Evolutionary conservation across 2,797 vertebrate species (phyloP).

Genomic region (Esox masquinongy): DNA sequence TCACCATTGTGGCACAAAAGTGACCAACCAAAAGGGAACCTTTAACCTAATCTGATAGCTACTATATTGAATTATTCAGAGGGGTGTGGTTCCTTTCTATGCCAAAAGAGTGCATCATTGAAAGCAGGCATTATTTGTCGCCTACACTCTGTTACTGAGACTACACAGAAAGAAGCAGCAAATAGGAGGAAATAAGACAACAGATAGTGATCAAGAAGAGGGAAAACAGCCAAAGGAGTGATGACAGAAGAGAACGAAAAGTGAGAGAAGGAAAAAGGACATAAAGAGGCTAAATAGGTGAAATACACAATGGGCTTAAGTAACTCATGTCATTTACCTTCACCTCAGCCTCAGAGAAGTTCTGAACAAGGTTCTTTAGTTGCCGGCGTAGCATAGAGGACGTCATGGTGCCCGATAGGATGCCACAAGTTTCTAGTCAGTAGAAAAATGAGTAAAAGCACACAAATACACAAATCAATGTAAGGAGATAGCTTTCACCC

Average conservation of each 20-base stretch:
- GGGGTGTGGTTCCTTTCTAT: too few relatives aligned
- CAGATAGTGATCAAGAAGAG: not conserved
- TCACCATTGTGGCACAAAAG: too few relatives aligned
- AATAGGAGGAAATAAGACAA: too few relatives aligned
- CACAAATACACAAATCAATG: not conserved
- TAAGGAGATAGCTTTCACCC: not conserved
- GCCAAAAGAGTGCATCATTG: too few relatives aligned
- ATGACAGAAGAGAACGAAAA: not conserved
- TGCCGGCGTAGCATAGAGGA: constrained; percentile 95
- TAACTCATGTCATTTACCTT: constrained; percentile 76
- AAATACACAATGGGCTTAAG: not conserved
- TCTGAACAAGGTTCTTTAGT: constrained; percentile 99
- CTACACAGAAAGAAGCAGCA: too few relatives aligned
- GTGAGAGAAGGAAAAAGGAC: not conserved
- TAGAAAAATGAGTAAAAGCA: constrained; percentile 9
- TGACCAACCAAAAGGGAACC: too few relatives aligned
- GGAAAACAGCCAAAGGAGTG: not conserved
- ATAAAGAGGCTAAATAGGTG: not conserved
- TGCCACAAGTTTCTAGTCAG: constrained; percentile 34
- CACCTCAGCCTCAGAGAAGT: constrained; percentile 98
- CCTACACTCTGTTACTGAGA: too few relatives aligned
- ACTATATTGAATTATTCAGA: too few relatives aligned
- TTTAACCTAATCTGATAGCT: too few relatives aligned
- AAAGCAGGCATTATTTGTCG: too few relatives aligned
- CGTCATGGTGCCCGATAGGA: constrained; percentile 81